Evolutionary conservation across 2,888 invertebrate species (phyloP).

Genomic region (Dermolepida albohirtum): DNA sequence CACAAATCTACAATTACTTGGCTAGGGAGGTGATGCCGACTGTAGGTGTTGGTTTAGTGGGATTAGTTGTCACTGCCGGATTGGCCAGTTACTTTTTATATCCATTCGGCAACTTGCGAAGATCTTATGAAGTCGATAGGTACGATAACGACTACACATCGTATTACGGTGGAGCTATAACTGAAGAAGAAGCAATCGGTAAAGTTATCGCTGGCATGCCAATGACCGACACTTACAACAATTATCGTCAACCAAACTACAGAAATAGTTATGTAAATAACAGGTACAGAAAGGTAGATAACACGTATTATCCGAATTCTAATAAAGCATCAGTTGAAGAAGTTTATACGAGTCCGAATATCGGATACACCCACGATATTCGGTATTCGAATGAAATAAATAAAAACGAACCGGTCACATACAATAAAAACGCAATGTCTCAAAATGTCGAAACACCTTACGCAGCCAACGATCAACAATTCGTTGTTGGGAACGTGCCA

Average conservation of each 20-base stretch:
- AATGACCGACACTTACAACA: slow-evolving; percentile 50
- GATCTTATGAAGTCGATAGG: slow-evolving; percentile 75
- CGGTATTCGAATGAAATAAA: slow-evolving; percentile 32
- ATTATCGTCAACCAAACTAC: slow-evolving; percentile 50
- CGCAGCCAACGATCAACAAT: slow-evolving; percentile 63
- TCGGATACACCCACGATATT: slow-evolving; percentile 33
- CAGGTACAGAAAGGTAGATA: slow-evolving; percentile 54
- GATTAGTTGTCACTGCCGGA: slow-evolving; percentile 79
- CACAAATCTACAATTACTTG: slow-evolving; percentile 81
- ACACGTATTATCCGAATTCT: slow-evolving; percentile 48
- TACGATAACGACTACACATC: slow-evolving; percentile 70
- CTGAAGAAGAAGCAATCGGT: slow-evolving; percentile 82
- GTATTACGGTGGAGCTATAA: slow-evolving; percentile 77
- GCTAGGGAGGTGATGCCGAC: slow-evolving; percentile 86
- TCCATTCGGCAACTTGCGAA: slow-evolving; percentile 76
- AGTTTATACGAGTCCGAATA: slow-evolving; percentile 51
- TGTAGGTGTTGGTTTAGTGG: slow-evolving; percentile 81
- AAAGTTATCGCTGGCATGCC: slow-evolving; percentile 76
- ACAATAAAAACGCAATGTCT: slow-evolving; percentile 48
- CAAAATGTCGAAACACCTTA: slow-evolving; percentile 50
- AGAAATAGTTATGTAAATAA: slow-evolving; percentile 51
- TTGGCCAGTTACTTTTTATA: slow-evolving; percentile 82
- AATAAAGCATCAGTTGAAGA: slow-evolving; percentile 55
- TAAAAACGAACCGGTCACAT: slow-evolving; percentile 39
- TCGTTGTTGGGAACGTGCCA: slow-evolving; percentile 76